These are phyloP conservation scores for Calliopsis andreniformis DNA, from an alignment of 1,140 invertebrate species.

Conservation along the genomic window DNA sequence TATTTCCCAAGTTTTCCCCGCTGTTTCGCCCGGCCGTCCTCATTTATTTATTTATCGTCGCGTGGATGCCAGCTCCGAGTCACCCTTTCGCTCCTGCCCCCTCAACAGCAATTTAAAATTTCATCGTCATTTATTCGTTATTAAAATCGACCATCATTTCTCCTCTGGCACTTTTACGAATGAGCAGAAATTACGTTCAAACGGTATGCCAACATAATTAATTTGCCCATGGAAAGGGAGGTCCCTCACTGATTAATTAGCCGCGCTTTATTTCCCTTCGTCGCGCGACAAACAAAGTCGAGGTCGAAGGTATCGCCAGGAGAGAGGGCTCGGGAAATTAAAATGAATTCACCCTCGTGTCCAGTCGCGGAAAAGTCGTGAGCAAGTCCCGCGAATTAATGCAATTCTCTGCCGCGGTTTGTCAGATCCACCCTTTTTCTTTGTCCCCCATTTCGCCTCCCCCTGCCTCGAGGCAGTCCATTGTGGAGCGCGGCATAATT, in stretches of 20 bases:
- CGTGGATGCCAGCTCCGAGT: conserved; percentile 28
- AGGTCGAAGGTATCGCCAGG: not conserved
- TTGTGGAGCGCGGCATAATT: not conserved
- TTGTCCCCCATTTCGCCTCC: not conserved
- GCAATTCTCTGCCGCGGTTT: not conserved
- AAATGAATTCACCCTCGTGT: conserved; percentile 20
- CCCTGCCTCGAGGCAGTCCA: not conserved
- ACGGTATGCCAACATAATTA: conserved; percentile 28
- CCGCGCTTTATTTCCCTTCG: conserved; percentile 16
- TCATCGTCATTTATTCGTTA: conserved; percentile 51
- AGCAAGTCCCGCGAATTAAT: conserved; percentile 4
- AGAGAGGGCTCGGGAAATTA: conserved; percentile 18
- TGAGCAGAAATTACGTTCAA: not conserved
- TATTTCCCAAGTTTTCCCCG: conserved; percentile 27
- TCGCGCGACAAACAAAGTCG: conserved; percentile 1
- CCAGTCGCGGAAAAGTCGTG: no score
- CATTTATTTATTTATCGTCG: conserved; percentile 51
- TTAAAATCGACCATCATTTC: conserved; percentile 6
- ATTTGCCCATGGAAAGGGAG: conserved; percentile 7
- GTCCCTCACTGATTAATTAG: conserved; percentile 43
- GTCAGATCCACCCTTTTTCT: not conserved
- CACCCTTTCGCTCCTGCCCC: conserved; percentile 10
- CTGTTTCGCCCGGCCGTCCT: conserved; percentile 6
- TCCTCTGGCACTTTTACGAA: not conserved
- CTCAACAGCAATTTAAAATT: conserved; percentile 43